Conservation (phyloP, 2,888 invertebrate species). For the Eueremaeus valkanovi region DNA sequence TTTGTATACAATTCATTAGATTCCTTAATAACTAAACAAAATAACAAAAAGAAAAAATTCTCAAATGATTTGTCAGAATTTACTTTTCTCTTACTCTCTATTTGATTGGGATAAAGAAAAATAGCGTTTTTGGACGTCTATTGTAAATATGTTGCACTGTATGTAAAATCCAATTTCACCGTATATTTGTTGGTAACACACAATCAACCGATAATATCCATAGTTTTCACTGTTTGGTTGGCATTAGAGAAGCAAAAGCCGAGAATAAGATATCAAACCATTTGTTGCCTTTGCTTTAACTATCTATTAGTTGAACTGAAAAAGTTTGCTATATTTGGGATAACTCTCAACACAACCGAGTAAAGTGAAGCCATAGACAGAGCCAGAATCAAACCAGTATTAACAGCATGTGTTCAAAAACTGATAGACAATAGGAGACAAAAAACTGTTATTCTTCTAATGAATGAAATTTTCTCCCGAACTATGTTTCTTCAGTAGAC, state of each 20-base stretch:
- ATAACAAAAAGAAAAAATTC: neutral
- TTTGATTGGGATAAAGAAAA: neutral
- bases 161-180: neutral
- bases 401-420: slow-evolving; percentile 5
- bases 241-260: slow-evolving; percentile 13
- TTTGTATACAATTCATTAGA: no score
- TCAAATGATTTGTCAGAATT: neutral
- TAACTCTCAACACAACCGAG: no score
- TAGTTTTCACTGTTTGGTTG: slow-evolving; percentile 5
- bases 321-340: neutral
- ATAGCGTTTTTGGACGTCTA: neutral
- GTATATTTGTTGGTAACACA: slow-evolving; percentile 8
- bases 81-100: neutral
- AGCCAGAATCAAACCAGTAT: neutral
- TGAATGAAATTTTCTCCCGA: neutral
- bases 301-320: neutral
- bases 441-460: neutral
- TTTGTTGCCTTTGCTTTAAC: slow-evolving; percentile 10
- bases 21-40: no score
- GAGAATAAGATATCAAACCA: neutral
- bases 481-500: neutral
- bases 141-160: slow-evolving; percentile 16
- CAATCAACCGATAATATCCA: slow-evolving; percentile 10
- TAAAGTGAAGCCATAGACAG: neutral
- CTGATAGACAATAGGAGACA: neutral